Base-by-base conservation (phyloP, 92 coral and sea anemone genomes). In the Porites divaricata region DNA sequence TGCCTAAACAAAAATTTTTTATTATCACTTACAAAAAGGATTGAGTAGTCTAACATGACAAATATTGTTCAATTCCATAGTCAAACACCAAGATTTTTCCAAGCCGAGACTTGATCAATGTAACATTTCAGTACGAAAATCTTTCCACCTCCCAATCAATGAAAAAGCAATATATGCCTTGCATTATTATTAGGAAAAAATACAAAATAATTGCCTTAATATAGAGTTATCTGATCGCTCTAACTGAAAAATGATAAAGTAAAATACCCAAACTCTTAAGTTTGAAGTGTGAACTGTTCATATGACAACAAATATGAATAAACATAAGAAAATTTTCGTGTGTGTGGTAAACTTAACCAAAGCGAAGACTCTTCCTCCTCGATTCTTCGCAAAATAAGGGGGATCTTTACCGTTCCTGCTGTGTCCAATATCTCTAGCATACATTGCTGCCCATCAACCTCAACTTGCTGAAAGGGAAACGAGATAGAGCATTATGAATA, bases 351-450 rank as follows among this genome's bases (percentile, higher is more conserved):
- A 54, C 11, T 54, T 19, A 12, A 80, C 22, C 8, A 24, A 24
- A 9, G 67, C 3, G n/a, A 14, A 4, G 51, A 23, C 20, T 79
- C 72, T 81, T 82, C 63, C 86, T 79, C 86, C 72, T 58, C 79
- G 53, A 82, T 6, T 24, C 62, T 24, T 59, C 63, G 51, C 64
- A 63, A 82, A 82, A 72, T 82, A 82, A 49, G 13, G 79, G 63
- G n/a, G 58, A 20, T 13, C 28, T 53, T 82, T 72, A 97, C 99
- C 97, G 99, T 97, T 83, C 99, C 98, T 24, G 99, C 99, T 26
- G 99, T 97, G 82, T 97, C 99, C 92, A 97, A 91, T 74, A 97
- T 97, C 79, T 97, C 99, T 56, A 97, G 84, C 99, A 97, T 97
- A 83, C 99, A 97, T 70, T 97, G 99, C 72, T 97, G 99, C 17